phyloP scores from a whole-genome alignment of 2,113 vertebrate species.

The Fulmarus glacialis region DNA sequence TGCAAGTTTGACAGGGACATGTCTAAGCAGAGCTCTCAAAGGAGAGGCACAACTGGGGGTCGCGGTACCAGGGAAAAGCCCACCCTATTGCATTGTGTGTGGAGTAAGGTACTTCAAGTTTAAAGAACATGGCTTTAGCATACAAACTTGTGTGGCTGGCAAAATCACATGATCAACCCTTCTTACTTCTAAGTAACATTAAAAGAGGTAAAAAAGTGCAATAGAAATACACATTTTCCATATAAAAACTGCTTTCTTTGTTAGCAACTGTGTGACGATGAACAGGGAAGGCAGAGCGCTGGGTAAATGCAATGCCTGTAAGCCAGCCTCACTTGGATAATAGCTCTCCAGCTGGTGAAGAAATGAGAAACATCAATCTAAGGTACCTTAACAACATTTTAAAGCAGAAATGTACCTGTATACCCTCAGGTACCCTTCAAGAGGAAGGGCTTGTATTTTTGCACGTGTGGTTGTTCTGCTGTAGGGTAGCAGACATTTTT shows the following conservation, averaged over 20 bases:
- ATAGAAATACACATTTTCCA: neutral
- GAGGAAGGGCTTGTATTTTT: neutral
- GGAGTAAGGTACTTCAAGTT: neutral
- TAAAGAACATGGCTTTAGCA: neutral
- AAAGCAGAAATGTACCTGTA: neutral
- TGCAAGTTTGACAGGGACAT: neutral
- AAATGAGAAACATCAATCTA: conserved; percentile 3
- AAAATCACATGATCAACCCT: neutral
- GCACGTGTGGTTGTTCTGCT: neutral
- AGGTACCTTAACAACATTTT: conserved; percentile 1
- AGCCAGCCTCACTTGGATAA: neutral
- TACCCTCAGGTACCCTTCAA: neutral
- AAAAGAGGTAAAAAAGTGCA: neutral
- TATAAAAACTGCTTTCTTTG: neutral
- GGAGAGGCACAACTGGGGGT: neutral
- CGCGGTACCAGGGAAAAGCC: neutral
- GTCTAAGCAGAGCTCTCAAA: neutral
- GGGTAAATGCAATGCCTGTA: neutral
- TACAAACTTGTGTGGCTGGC: neutral
- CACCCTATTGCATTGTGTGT: too few species aligned
- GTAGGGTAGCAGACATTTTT: neutral
- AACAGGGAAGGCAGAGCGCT: neutral
- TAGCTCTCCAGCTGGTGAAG: neutral
- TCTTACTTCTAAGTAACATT: neutral
- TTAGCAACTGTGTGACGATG: accelerated